Conservation (phyloP, 2,888 invertebrate species). For the Cantharis lateralis region DNA sequence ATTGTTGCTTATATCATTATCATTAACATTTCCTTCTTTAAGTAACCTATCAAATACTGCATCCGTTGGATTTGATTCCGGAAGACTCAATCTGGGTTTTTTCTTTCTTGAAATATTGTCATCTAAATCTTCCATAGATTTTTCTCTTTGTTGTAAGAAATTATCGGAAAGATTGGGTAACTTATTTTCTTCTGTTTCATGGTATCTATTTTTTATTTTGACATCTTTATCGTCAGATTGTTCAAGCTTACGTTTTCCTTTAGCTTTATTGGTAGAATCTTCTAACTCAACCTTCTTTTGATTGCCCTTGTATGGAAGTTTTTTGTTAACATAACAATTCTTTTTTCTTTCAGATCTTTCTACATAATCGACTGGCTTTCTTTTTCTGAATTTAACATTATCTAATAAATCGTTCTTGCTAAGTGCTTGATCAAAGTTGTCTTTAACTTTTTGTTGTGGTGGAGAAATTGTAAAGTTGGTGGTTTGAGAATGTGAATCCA, state of each 20-base stretch:
- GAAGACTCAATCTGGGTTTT: slow-evolving; percentile 7
- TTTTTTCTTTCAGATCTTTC: slow-evolving; percentile 9
- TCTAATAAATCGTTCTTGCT: slow-evolving; percentile 18
- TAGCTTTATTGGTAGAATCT: background rate
- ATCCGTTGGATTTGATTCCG: slow-evolving; percentile 12
- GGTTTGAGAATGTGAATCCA: background rate
- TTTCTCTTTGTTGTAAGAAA: background rate
- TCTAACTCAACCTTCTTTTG: slow-evolving; percentile 1
- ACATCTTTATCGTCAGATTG: slow-evolving; percentile 1
- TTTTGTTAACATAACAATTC: slow-evolving; percentile 5
- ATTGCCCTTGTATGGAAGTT: slow-evolving; percentile 4
- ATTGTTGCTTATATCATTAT: background rate
- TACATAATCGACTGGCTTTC: slow-evolving; percentile 17
- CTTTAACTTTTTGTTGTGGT: background rate
- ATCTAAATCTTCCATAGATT: slow-evolving; percentile 15
- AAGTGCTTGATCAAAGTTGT: background rate
- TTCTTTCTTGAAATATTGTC: slow-evolving; percentile 14
- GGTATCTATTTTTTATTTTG: background rate
- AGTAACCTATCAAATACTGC: slow-evolving; percentile 21
- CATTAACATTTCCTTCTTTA: slow-evolving; percentile 20
- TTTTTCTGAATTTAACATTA: slow-evolving; percentile 18
- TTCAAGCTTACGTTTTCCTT: slow-evolving; percentile 10
- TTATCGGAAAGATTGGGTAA: background rate
- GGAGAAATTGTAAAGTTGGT: background rate
- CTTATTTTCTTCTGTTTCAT: background rate